These are phyloP conservation scores for Labroides dimidiatus DNA, from an alignment of 2,797 vertebrate species.

Conservation along the genomic window DNA sequence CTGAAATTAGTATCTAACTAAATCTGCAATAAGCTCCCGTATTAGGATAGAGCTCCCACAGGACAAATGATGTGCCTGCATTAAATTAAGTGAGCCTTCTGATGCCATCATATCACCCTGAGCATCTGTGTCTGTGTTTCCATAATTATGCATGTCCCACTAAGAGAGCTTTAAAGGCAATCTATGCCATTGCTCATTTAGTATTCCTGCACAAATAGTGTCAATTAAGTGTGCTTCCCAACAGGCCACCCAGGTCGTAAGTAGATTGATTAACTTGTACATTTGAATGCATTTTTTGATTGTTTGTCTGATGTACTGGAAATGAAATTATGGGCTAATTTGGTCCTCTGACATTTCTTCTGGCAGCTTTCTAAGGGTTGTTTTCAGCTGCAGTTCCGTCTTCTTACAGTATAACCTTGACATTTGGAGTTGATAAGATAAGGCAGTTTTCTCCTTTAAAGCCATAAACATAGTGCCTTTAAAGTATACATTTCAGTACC, in stretches of 20 bases:
- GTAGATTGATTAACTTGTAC: conserved; percentile 65
- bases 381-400: neutral
- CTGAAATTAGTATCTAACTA: conserved; percentile 66
- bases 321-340: conserved; percentile 40
- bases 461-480: neutral
- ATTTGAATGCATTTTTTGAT: conserved; percentile 50
- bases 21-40: conserved; percentile 70
- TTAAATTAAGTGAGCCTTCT: conserved; percentile 77
- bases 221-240: conserved; percentile 72
- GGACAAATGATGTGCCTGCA: conserved; percentile 72
- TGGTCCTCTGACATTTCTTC: conserved; percentile 10
- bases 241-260: conserved; percentile 52
- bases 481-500: neutral
- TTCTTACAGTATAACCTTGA: conserved; percentile 4
- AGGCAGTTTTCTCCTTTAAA: neutral
- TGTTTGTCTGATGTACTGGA: conserved; percentile 36
- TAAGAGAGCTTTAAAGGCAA: conserved; percentile 70
- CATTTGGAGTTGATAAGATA: conserved; percentile 23
- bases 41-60: conserved; percentile 61
- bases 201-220: conserved; percentile 62
- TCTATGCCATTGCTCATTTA: conserved; percentile 66
- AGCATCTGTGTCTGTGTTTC: conserved; percentile 76
- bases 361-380: conserved; percentile 1
- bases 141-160: conserved; percentile 71
- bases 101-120: conserved; percentile 71